These are phyloP conservation scores for Tridacna gigas DNA, from an alignment of 2,888 invertebrate species.

Conservation along the genomic window DNA sequence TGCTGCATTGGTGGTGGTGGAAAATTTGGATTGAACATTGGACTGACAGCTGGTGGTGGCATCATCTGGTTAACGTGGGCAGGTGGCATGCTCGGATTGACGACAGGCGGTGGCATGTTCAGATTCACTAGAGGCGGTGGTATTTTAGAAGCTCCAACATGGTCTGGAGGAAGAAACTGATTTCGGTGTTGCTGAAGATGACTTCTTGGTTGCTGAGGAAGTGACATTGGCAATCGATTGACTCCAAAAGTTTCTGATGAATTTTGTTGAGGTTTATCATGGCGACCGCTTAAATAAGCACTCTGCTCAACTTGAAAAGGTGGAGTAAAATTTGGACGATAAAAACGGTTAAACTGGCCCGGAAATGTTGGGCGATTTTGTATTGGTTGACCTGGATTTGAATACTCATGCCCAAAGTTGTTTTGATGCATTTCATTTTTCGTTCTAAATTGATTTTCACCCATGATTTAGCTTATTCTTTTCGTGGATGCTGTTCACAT, in stretches of 20 bases:
- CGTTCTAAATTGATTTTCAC: not conserved
- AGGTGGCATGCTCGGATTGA: not conserved
- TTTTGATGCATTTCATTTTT: not conserved
- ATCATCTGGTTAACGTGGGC: not conserved
- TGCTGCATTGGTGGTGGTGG: slow-evolving; percentile 18
- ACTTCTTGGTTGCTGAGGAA: too few species aligned
- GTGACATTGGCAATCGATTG: too few species aligned
- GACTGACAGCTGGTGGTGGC: not conserved
- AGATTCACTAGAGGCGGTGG: too few species aligned
- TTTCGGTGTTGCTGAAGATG: too few species aligned
- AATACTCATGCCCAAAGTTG: not conserved
- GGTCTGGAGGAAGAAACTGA: too few species aligned
- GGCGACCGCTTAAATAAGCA: not conserved
- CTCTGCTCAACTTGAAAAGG: not conserved
- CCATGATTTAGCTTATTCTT: not conserved
- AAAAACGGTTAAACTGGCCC: not conserved
- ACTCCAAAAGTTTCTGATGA: not conserved
- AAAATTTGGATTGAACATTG: slow-evolving; percentile 9
- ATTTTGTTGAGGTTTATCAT: not conserved
- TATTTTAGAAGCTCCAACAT: too few species aligned
- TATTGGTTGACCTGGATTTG: not conserved
- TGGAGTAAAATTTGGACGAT: slow-evolving; percentile 12
- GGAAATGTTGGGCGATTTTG: not conserved
- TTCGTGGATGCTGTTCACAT: not conserved
- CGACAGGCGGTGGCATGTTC: too few species aligned